Evolutionary conservation across 2,113 vertebrate species (phyloP).

Genomic region (Cynoglossus semilaevis): DNA sequence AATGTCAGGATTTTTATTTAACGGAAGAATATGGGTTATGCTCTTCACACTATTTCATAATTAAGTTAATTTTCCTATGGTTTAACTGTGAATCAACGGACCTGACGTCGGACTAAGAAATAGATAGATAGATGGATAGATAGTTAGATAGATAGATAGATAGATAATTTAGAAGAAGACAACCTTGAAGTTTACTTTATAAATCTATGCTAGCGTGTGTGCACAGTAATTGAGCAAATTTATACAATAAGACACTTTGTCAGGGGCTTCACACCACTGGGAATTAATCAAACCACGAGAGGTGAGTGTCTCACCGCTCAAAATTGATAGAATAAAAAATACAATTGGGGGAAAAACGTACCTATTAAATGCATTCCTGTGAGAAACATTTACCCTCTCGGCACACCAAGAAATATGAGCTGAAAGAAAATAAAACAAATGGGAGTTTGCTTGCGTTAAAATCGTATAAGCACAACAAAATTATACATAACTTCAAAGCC

Average conservation of each 20-base stretch:
- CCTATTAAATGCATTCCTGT: slow-evolving; percentile 63
- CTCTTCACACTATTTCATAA: neutral
- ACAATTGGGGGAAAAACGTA: slow-evolving; percentile 59
- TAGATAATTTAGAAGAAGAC: too few species aligned
- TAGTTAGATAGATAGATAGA: neutral
- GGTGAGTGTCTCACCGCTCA: too few species aligned
- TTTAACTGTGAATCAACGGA: too few species aligned
- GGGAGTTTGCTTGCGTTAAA: too few species aligned
- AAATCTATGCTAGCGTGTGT: too few species aligned
- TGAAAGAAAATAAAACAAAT: slow-evolving; percentile 44
- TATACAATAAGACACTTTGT: too few species aligned
- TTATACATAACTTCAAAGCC: neutral
- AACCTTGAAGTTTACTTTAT: too few species aligned
- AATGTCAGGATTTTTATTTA: neutral
- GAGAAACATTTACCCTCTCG: slow-evolving; percentile 63
- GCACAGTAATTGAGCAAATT: too few species aligned
- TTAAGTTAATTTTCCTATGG: too few species aligned
- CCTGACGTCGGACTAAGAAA: neutral
- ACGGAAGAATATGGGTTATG: neutral
- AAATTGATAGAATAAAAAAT: too few species aligned
- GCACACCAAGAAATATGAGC: slow-evolving; percentile 62
- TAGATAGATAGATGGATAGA: neutral
- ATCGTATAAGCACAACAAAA: neutral
- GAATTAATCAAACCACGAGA: too few species aligned
- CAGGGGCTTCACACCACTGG: too few species aligned